These are phyloP conservation scores for Drosophila micromelanica DNA, from an alignment of 1,140 invertebrate genomes.

Conservation along the genomic window DNA sequence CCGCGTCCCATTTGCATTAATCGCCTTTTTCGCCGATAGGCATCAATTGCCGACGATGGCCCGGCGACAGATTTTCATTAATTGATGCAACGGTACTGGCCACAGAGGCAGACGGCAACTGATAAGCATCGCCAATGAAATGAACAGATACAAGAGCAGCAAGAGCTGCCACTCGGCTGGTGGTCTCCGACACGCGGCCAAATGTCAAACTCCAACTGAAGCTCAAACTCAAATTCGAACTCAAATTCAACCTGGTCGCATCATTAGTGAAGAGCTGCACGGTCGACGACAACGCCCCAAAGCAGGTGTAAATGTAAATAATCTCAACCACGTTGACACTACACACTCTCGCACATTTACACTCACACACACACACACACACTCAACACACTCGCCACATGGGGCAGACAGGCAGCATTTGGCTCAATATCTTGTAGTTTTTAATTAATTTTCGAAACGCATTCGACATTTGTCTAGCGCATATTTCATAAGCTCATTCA, in stretches of 20 bases:
- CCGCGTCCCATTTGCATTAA: constrained; percentile 68
- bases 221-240: no score
- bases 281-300: constrained; percentile 32
- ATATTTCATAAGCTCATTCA: constrained; percentile 48
- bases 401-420: constrained; percentile 37
- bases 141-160: constrained; percentile 60
- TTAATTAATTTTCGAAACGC: constrained; percentile 65
- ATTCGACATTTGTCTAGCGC: constrained; percentile 41
- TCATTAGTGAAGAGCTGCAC: constrained; percentile 65
- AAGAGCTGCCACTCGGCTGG: constrained; percentile 58
- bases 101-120: constrained; percentile 30
- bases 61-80: constrained; percentile 62
- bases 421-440: constrained; percentile 52
- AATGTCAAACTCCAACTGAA: constrained; percentile 59
- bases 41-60: constrained; percentile 21
- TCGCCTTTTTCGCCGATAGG: constrained; percentile 66
- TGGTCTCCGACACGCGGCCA: constrained; percentile 52
- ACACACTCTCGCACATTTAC: constrained; percentile 38
- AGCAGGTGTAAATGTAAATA: constrained; percentile 79
- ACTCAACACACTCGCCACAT: constrained; percentile 54
- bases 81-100: constrained; percentile 65
- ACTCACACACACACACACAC: constrained; percentile 20
- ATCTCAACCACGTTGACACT: constrained; percentile 69
- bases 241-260: constrained; percentile 37
- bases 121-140: constrained; percentile 69